A percentile compares a stretch with the other conserved stretches of the same genome.
phyloP scores from a whole-genome alignment of 2,113 vertebrate species.

The Bostrychus sinensis region DNA sequence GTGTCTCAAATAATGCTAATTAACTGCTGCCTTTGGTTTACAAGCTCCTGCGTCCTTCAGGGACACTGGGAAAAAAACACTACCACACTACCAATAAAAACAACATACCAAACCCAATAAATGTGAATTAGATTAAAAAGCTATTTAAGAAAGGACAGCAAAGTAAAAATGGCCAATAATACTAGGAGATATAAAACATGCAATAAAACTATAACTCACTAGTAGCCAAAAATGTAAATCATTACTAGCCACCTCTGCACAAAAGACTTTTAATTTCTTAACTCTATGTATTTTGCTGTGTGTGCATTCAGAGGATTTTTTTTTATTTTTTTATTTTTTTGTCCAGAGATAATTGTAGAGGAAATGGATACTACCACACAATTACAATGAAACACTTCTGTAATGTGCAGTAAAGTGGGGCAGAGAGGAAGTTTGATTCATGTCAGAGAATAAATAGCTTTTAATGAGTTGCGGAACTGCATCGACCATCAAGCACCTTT shows the following conservation, averaged over 20 bases:
- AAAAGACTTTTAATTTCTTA: no score
- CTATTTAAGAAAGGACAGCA: no score
- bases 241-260: no score
- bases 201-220: no score
- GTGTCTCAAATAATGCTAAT: not conserved
- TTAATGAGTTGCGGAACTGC: constrained; percentile 4
- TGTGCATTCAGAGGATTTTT: not conserved
- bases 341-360: not conserved
- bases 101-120: not conserved
- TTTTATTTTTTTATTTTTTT: not conserved
- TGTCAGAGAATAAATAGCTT: not conserved
- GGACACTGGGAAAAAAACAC: not conserved
- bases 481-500: constrained; percentile 3
- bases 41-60: not conserved
- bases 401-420: not conserved
- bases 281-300: not conserved
- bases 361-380: not conserved
- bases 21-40: not conserved
- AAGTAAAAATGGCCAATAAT: no score
- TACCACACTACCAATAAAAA: not conserved
- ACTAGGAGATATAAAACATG: no score
- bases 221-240: no score
- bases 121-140: not conserved
- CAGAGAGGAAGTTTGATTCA: constrained; percentile 4
- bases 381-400: not conserved